phyloP scores from a whole-genome alignment of 2,888 invertebrate species.

The Argynnis bischoffii region DNA sequence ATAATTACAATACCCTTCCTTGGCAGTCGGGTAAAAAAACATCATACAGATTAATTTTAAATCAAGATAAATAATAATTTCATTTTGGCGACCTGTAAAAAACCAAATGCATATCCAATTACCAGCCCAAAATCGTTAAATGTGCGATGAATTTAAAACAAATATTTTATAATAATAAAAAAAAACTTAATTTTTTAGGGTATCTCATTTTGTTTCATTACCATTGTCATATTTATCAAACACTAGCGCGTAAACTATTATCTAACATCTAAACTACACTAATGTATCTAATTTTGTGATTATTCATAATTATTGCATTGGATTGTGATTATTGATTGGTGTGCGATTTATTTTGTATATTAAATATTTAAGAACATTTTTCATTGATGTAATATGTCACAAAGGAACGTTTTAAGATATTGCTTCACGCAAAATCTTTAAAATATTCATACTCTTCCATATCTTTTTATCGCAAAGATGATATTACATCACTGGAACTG shows the following conservation, averaged over 20 bases:
- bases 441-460: background rate
- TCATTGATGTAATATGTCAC: background rate
- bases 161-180: too few relatives aligned
- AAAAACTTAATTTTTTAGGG: too few relatives aligned
- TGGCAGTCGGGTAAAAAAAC: too few relatives aligned
- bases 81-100: too few relatives aligned
- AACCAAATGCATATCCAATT: too few relatives aligned
- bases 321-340: conserved; percentile 16
- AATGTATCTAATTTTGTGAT: conserved; percentile 8
- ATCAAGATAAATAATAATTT: too few relatives aligned
- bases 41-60: too few relatives aligned
- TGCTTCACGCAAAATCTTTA: background rate
- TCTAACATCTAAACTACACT: conserved; percentile 7
- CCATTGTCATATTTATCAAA: background rate
- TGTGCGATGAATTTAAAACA: too few relatives aligned
- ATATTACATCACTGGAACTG: background rate
- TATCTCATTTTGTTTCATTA: too few relatives aligned
- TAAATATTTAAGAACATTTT: background rate
- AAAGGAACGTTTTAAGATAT: background rate
- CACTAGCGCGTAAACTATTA: background rate
- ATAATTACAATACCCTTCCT: too few relatives aligned
- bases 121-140: too few relatives aligned
- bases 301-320: conserved; percentile 18
- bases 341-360: conserved; percentile 11
- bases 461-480: too few relatives aligned